Evolutionary conservation across 2,797 vertebrate genomes (phyloP), one percentile per base, ranked within the genome.

Genomic region (Lacerta bilineata): DNA sequence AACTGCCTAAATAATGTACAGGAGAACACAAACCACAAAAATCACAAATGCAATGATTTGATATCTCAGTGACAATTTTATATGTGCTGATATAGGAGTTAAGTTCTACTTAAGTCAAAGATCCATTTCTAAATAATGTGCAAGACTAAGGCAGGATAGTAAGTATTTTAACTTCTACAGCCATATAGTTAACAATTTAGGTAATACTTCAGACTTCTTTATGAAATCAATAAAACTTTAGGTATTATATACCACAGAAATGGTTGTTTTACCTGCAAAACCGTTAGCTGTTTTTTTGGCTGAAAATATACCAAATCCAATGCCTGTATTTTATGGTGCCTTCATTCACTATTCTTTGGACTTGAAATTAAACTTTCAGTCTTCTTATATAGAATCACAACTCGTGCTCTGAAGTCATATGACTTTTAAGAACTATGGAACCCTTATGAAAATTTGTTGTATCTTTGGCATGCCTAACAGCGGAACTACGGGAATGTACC

Each of bases 401-500:
- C 46, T 88, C 87, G 33, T 86, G 76, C 43, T 72, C 17, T 64
- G 5, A 61, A 33, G 3, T 88, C 66, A 80, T 85, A 85, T 75
- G 78, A 85, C 33, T 85, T 55, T 66, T 13, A 88, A 89, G 80
- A 84, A 85, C 4, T 75, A 66, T 25, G 55, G n/a, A 41, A 71
- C 23, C 46, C 50, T 81, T 66, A 50, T 43, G 8, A 33, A 36
- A 85, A 27, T 33, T 59, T 41, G 20, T 46, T 41, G 46, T 29
- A 36, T 41, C 23, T 78, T 69, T 76, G 75, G 4, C 25, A 83
- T 20, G 43, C 43, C 43, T 78, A 64, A 23, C 0, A 36, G 36
- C 1, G n/a, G 36, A 79, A 9, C 27, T 71, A 72, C 11, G 55
- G 2, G 66, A 18, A 36, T 75, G 18, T 4, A 76, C 5, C 29